A percentile compares a stretch with the other conserved stretches of the same genome.
These are phyloP conservation scores for Thomomys bottae DNA, from an alignment of 2,113 vertebrate species.

Conservation along the genomic window DNA sequence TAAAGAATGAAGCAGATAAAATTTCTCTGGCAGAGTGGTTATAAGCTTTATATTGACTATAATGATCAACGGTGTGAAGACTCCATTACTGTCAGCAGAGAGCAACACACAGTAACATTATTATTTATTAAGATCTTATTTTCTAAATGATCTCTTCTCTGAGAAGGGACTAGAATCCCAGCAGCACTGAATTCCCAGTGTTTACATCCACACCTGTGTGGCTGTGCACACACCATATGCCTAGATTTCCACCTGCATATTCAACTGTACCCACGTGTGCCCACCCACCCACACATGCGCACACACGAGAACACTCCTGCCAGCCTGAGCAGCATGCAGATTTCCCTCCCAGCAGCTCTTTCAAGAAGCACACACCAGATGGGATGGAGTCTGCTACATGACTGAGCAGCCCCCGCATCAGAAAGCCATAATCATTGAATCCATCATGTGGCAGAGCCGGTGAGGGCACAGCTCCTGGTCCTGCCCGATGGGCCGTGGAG, in stretches of 20 bases:
- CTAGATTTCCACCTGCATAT: neutral
- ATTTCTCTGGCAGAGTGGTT: neutral
- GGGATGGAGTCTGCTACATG: constrained; percentile 57
- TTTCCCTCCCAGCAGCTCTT: constrained; percentile 51
- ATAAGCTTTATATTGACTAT: neutral
- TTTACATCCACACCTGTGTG: neutral
- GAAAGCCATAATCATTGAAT: constrained; percentile 73
- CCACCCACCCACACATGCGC: neutral
- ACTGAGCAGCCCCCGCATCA: constrained; percentile 69
- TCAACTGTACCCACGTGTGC: neutral
- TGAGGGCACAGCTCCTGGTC: constrained; percentile 35
- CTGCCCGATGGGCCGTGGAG: constrained; percentile 69
- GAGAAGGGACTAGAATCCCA: neutral
- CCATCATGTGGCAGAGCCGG: constrained; percentile 64
- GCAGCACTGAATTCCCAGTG: neutral
- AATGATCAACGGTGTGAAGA: neutral
- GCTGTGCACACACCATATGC: neutral
- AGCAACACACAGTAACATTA: neutral
- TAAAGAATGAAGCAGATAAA: constrained; percentile 16
- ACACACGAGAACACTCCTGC: neutral
- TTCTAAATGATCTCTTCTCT: constrained; percentile 15
- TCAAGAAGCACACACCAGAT: constrained; percentile 64
- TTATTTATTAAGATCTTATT: constrained; percentile 26
- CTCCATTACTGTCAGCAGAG: neutral
- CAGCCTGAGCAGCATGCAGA: neutral